A percentile compares a stretch with the other conserved stretches of the same genome.
Conservation (phyloP, 2,888 invertebrate species). For the Beris chalybata region DNA sequence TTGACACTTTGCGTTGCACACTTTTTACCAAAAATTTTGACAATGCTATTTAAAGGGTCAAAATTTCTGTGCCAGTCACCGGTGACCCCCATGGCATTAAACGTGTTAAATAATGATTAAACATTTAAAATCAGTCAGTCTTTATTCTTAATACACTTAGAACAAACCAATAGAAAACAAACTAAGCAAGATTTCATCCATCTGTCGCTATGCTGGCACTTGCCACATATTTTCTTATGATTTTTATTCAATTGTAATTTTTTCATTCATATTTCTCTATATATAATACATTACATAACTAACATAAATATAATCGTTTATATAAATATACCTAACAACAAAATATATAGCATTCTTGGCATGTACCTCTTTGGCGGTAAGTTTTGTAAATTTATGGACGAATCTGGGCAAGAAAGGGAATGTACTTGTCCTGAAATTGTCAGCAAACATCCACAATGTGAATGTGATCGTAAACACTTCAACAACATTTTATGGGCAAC, state of each 20-base stretch:
- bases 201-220: constrained; percentile 21
- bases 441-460: constrained; percentile 85
- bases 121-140: too few species aligned
- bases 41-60: too few species aligned
- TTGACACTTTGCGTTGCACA: too few species aligned
- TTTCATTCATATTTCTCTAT: constrained; percentile 3
- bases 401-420: constrained; percentile 77
- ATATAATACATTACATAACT: constrained; percentile 24
- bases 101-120: too few species aligned
- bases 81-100: too few species aligned
- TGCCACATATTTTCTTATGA: neutral
- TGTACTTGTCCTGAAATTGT: constrained; percentile 93
- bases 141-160: too few species aligned
- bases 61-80: too few species aligned
- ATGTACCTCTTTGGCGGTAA: constrained; percentile 99
- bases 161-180: too few species aligned
- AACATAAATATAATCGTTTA: constrained; percentile 37
- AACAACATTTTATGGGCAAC: constrained; percentile 98
- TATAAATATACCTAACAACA: constrained; percentile 42
- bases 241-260: neutral
- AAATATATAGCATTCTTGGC: constrained; percentile 88
- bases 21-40: too few species aligned
- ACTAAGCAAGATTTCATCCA: neutral
- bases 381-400: constrained; percentile 97
- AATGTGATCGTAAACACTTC: constrained; percentile 98